Base-by-base conservation (phyloP, 2,797 vertebrate genomes). In the Hippoglossus hippoglossus region DNA sequence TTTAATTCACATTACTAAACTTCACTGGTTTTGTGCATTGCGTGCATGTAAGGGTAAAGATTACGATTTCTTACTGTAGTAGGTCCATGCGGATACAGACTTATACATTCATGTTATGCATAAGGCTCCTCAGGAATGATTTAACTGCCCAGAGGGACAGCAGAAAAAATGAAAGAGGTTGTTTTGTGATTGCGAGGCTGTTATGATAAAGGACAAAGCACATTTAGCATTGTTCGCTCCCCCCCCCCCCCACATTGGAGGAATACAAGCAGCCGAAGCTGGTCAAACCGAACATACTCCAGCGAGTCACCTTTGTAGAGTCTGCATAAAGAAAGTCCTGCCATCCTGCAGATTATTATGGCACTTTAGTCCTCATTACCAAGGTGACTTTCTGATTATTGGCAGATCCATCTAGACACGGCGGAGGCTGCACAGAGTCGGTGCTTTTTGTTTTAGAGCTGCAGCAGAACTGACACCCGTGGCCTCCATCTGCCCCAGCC, bases 41-140 rank as follows among this genome's bases (percentile, higher is more conserved):
- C 31, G 49, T 87, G 87, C 78, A 81, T 13, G 11, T 73, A 56
- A 61, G 50, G 28, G 47, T 46, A 73, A 75, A 66, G 61, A 72
- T 61, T 21, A 75, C 1, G 15, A 21, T 50, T 39, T 54, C 24
- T 67, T 46, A 66, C 31, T 1, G 62, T 71, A 19, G 68, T 18
- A 83, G 87, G 87, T 90, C 86, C 88, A 71, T 58, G 82, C 67
- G 71, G 76, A 81, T 65, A 82, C 66, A 65, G 53, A 77, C 76
- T 75, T 81, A 68, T 80, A 93, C 92, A 93, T 94, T 93, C 90
- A 91, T 69, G 70, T 74, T 82, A 77, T 83, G 82, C 79, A 83
- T 75, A 87, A 85, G 82, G 79, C 83, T 82, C 76, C 75, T 72
- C 16, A 9, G 82, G 86, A 91, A 89, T 87, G 77, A 86, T 87